Percentiles rank a stretch among this genome's conserved stretches.
Conservation (phyloP, 2,797 vertebrate genomes). For the Vipera latastei region DNA sequence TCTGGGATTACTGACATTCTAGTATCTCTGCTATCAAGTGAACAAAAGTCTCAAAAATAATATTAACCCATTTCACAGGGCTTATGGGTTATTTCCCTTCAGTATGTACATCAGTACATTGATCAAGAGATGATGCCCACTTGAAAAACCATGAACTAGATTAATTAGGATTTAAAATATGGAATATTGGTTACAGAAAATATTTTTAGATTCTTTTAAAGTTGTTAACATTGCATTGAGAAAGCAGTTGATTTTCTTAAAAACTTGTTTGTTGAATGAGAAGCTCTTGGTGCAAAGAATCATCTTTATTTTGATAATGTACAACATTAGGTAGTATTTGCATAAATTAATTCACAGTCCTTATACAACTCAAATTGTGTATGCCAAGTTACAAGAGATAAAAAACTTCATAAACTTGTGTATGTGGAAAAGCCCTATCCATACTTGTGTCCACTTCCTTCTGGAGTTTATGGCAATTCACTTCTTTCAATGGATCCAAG, state of each 20-base stretch:
- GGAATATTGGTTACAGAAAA: background rate
- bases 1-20: conserved; percentile 2
- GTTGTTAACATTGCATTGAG: background rate
- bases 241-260: background rate
- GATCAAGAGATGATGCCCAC: background rate
- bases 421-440: background rate
- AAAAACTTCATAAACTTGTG: background rate
- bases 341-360: background rate
- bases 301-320: background rate
- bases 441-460: background rate
- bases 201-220: background rate
- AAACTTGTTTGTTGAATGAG: background rate
- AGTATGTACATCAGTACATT: conserved; percentile 1
- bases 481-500: background rate
- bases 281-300: background rate
- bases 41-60: conserved; percentile 11
- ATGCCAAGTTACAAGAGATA: background rate
- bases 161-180: background rate
- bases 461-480: background rate
- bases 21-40: conserved; percentile 7
- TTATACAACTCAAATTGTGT: background rate
- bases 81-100: conserved; percentile 4
- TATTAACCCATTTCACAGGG: background rate
- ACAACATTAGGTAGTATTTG: background rate
- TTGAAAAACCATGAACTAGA: background rate